These are phyloP conservation scores for Phrynosoma blainvillii DNA, from an alignment of 2,113 vertebrate genomes.

Conservation along the genomic window DNA sequence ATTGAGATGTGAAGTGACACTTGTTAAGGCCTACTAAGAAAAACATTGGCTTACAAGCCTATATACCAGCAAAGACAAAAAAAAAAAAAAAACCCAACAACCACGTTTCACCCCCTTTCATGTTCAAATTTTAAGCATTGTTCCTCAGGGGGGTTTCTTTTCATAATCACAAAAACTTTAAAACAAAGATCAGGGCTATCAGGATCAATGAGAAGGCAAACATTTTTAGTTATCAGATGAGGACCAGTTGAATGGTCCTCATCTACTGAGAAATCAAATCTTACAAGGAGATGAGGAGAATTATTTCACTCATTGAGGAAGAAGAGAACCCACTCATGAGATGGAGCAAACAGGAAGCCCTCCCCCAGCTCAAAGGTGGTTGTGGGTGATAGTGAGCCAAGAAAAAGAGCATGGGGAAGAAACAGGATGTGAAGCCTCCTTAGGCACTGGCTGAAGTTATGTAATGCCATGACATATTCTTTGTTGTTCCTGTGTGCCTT, in stretches of 20 bases:
- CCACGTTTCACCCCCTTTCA: neutral
- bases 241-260: neutral
- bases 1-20: constrained; percentile 18
- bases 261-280: neutral
- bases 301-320: neutral
- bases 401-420: too few species aligned
- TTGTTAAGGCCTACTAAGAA: neutral
- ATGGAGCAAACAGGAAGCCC: neutral
- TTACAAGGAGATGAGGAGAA: neutral
- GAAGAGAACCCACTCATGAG: too few species aligned
- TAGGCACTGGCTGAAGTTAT: neutral
- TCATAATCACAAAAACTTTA: neutral
- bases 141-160: neutral
- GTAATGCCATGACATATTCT: neutral
- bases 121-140: neutral
- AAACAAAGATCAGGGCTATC: neutral
- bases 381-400: neutral
- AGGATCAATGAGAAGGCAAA: neutral
- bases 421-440: neutral
- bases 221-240: neutral
- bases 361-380: neutral
- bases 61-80: neutral
- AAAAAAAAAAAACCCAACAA: neutral
- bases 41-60: neutral
- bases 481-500: too few species aligned